These are phyloP conservation scores for Baccha elongata DNA, from an alignment of 2,888 invertebrate species.

Conservation along the genomic window DNA sequence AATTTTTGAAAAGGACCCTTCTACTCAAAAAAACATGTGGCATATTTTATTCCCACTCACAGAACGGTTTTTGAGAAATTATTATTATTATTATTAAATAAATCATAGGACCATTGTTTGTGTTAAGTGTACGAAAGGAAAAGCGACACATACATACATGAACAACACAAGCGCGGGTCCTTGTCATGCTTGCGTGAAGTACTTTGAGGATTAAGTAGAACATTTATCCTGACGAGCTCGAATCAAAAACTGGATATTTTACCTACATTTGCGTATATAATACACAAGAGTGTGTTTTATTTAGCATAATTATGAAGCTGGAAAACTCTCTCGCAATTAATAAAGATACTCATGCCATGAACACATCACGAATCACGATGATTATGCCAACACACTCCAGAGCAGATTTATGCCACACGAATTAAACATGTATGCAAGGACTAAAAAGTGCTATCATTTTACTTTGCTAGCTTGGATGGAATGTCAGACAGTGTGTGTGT, in stretches of 20 bases:
- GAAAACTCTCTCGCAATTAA: slow-evolving; percentile 51
- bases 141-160: neutral
- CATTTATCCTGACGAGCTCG: slow-evolving; percentile 33
- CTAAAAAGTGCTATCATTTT: slow-evolving; percentile 31
- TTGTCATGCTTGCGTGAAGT: neutral
- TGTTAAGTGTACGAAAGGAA: neutral
- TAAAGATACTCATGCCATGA: slow-evolving; percentile 33
- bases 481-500: neutral
- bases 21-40: neutral
- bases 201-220: slow-evolving; percentile 39
- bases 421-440: slow-evolving; percentile 41
- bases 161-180: neutral
- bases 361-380: slow-evolving; percentile 25
- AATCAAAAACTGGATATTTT: slow-evolving; percentile 52
- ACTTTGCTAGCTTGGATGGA: slow-evolving; percentile 5
- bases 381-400: slow-evolving; percentile 27
- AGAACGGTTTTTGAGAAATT: neutral
- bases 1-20: neutral
- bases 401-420: slow-evolving; percentile 41
- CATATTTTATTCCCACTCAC: neutral
- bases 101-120: neutral
- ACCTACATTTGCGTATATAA: slow-evolving; percentile 11
- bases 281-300: slow-evolving; percentile 53
- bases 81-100: slow-evolving; percentile 5
- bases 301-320: slow-evolving; percentile 53